Base-by-base conservation (phyloP, 2,797 vertebrate species). In the Spinibarbus caldwelli region DNA sequence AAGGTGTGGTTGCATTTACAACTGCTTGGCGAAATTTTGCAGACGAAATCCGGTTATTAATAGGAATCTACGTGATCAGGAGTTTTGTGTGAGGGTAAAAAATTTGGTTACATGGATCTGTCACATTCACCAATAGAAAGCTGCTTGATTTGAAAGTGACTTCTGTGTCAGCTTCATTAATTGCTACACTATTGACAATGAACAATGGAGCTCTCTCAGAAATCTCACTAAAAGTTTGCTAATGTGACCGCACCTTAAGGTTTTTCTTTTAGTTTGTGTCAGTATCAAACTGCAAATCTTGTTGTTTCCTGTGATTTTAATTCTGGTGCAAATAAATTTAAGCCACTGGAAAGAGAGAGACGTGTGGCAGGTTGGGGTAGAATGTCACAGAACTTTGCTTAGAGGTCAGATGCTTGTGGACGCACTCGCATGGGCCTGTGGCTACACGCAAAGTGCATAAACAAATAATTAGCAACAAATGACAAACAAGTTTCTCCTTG, bases 401-500 rank as follows among this genome's bases (percentile, higher is more conserved):
- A 31, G 54, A 80, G 70, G 84, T 64, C 78, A 81, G 9, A 72
- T 43, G 34, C 38, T 0, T 57, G n/a, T 41, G 76, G 49, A 83
- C 19, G 79, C 82, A 7, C 10, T 26, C 4, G 52, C 21, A 41
- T 67, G 62, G 64, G 49, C 78, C 26, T 52, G 64, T 49, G 29
- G 31, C 29, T 23, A 52, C 31, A 80, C 7, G 31, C 59, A 79
- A 64, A 79, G 1, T 6, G 17, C 31, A 80, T 26, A 80, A 80
- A 80, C 78, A 52, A 68, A 67, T 80, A 47, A 70, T 70, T 70
- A 80, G 78, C 23, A 68, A 68, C 64, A 80, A 80, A 68, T 36
- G 7, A 67, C 19, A 43, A 79, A 34, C 38, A 47, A 19, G 78
- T n/a, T 80, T 54, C 52, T 70, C 45, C 31, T 38, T 49, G 29